Conservation (phyloP, 2,113 vertebrate genomes). For the Fulica atra region DNA sequence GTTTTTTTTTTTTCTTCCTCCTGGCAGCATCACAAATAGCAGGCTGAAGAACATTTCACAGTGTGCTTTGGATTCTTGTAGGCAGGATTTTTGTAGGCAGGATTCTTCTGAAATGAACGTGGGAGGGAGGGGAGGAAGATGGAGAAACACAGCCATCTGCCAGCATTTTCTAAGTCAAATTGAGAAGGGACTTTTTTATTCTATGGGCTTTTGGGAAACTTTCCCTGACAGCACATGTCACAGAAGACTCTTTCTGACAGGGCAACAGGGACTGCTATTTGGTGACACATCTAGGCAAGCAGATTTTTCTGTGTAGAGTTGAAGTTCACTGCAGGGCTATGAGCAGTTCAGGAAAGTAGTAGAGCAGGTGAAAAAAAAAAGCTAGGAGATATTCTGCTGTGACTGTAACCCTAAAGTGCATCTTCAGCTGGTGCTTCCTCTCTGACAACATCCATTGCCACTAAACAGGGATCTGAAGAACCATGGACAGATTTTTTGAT, state of each 20-base stretch:
- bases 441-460: neutral
- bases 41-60: neutral
- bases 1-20: neutral
- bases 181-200: neutral
- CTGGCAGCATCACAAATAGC: neutral
- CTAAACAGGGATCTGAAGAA: neutral
- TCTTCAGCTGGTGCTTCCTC: neutral
- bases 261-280: neutral
- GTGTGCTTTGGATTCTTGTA: neutral
- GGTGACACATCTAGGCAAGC: neutral
- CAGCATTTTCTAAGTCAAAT: neutral
- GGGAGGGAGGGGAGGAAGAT: neutral
- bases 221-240: neutral
- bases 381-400: neutral
- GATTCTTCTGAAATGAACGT: neutral
- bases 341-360: neutral
- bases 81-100: neutral
- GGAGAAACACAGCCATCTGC: neutral
- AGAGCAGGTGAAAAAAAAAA: neutral
- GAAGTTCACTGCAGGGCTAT: neutral
- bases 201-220: neutral
- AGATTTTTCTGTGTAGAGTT: neutral
- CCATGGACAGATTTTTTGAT: neutral
- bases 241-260: neutral
- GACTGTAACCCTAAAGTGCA: neutral